phyloP scores from a whole-genome alignment of 2,797 vertebrate genomes.

The Paguma larvata region DNA sequence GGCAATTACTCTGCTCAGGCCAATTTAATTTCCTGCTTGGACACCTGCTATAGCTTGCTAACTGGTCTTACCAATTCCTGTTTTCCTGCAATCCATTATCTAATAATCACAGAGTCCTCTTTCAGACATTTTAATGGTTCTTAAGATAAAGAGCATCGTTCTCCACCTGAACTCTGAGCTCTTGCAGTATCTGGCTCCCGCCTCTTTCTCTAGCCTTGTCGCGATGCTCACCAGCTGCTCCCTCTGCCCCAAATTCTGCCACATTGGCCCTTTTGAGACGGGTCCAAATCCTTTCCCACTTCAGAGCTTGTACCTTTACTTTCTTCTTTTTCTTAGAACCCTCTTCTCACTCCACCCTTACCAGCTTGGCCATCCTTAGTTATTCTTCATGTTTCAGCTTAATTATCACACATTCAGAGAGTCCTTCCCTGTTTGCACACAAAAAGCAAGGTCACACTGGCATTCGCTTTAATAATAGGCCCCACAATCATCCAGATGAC shows the following conservation, averaged over 20 bases:
- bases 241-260: neutral
- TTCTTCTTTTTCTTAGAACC: neutral
- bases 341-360: too few relatives aligned
- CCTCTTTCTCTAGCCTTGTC: neutral
- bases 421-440: neutral
- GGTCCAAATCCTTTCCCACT: neutral
- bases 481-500: neutral
- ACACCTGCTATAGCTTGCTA: neutral
- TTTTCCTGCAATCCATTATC: neutral
- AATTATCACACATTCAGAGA: neutral
- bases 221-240: neutral
- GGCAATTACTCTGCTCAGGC: neutral
- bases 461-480: neutral
- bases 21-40: slow-evolving; percentile 14
- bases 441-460: neutral
- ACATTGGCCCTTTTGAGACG: neutral
- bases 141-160: neutral
- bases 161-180: neutral
- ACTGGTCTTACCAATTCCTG: neutral
- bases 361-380: neutral
- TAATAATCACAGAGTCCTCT: neutral
- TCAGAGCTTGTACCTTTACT: neutral
- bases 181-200: neutral
- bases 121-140: neutral
- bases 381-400: neutral